Evolutionary conservation across 2,113 vertebrate species (phyloP).

Genomic region (Anguilla japonica): DNA sequence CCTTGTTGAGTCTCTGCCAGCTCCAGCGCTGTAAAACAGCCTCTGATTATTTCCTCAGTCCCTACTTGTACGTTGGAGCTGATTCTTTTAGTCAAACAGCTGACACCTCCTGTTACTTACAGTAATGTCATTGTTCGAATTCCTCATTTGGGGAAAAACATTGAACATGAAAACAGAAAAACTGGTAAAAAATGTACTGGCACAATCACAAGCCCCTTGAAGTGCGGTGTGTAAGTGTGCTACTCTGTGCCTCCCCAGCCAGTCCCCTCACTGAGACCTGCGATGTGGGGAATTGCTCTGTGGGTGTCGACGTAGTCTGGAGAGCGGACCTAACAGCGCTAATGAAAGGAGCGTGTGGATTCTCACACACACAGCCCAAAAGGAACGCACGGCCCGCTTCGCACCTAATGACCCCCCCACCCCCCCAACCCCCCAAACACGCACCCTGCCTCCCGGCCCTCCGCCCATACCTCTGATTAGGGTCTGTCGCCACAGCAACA

Average conservation of each 20-base stretch:
- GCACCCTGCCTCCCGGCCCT: slow-evolving; percentile 62
- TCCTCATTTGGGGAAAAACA: neutral
- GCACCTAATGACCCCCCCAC: slow-evolving; percentile 48
- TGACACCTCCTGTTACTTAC: neutral
- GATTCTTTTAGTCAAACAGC: neutral
- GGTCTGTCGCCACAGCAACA: slow-evolving; percentile 57
- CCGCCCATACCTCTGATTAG: slow-evolving; percentile 73
- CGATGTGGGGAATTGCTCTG: neutral
- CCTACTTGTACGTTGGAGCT: neutral
- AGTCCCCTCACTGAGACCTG: too few species aligned
- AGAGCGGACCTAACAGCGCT: neutral
- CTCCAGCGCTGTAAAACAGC: neutral
- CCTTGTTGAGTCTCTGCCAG: neutral
- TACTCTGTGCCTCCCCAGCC: neutral
- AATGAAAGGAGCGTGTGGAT: neutral
- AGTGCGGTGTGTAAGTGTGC: neutral
- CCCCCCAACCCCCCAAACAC: slow-evolving; percentile 45
- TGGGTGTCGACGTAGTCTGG: neutral
- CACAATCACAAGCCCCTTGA: neutral
- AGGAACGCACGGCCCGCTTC: slow-evolving; percentile 63
- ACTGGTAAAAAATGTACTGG: neutral
- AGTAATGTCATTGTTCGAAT: too few species aligned
- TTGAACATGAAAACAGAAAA: neutral
- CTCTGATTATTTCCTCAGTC: neutral
- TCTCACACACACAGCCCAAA: neutral